Evolutionary conservation across 1,140 invertebrate genomes (phyloP).

Genomic region (Papilio polytes): DNA sequence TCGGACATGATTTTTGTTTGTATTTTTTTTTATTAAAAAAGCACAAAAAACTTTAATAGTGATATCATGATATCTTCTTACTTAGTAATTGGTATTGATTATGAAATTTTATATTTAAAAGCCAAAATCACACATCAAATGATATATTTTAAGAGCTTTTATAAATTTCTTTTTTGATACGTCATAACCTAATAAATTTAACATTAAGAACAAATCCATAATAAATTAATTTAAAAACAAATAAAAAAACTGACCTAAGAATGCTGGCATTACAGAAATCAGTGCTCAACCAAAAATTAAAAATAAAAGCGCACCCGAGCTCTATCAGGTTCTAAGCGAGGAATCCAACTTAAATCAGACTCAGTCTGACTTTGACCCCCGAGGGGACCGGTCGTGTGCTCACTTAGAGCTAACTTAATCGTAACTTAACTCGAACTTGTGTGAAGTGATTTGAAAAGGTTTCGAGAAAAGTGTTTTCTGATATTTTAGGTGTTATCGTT

Average conservation of each 20-base stretch:
- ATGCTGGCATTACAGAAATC: slow-evolving; percentile 28
- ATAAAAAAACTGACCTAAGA: slow-evolving; percentile 7
- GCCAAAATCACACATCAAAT: too few relatives aligned
- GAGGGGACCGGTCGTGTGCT: slow-evolving; percentile 43
- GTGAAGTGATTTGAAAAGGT: slow-evolving; percentile 8
- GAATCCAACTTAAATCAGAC: slow-evolving; percentile 40
- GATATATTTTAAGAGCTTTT: too few relatives aligned
- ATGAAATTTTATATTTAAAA: too few relatives aligned
- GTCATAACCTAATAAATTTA: neutral
- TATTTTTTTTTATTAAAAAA: too few relatives aligned
- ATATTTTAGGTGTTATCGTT: neutral
- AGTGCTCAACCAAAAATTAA: slow-evolving; percentile 22
- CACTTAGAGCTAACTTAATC: slow-evolving; percentile 48
- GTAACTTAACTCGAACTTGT: slow-evolving; percentile 51
- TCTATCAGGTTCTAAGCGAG: slow-evolving; percentile 36
- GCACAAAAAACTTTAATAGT: too few relatives aligned
- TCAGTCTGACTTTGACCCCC: slow-evolving; percentile 44
- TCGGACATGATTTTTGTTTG: neutral
- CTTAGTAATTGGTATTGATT: too few relatives aligned
- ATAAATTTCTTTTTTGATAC: neutral
- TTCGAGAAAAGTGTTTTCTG: neutral
- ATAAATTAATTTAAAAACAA: neutral
- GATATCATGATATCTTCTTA: too few relatives aligned
- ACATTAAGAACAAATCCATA: neutral
- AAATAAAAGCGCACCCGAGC: slow-evolving; percentile 17